Evolutionary conservation across 2,888 invertebrate genomes (phyloP).

Genomic region (Rhimphoctona megacephalus): DNA sequence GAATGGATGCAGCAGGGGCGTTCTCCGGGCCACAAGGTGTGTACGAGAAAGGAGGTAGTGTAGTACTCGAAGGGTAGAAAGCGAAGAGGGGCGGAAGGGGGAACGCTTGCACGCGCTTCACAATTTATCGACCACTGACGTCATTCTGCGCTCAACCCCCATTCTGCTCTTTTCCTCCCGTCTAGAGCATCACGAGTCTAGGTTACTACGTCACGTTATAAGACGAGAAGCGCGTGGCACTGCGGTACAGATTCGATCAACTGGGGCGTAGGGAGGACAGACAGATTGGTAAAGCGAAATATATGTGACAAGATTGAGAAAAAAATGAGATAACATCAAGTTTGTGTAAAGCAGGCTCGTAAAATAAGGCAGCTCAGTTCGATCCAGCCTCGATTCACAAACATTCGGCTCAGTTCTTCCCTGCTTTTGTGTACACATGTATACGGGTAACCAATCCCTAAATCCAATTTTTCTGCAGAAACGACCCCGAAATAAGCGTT

Average conservation of each 20-base stretch:
- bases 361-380: constrained; percentile 47
- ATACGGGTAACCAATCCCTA: not conserved
- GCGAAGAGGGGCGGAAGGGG: not conserved
- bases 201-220: constrained; percentile 82
- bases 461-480: not conserved
- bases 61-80: constrained; percentile 78
- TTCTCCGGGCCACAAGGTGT: constrained; percentile 54
- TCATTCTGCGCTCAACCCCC: constrained; percentile 73
- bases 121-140: constrained; percentile 83
- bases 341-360: constrained; percentile 45
- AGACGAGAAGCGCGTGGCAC: constrained; percentile 74
- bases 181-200: constrained; percentile 65
- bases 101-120: constrained; percentile 42
- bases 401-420: constrained; percentile 35
- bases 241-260: constrained; percentile 51
- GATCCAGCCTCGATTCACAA: constrained; percentile 52
- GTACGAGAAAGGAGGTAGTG: constrained; percentile 71
- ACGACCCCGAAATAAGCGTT: not conserved
- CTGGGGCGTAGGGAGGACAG: constrained; percentile 30
- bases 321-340: constrained; percentile 24
- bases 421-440: not conserved
- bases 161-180: constrained; percentile 35
- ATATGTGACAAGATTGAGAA: not conserved
- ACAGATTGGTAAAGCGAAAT: not conserved
- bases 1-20: constrained; percentile 39